Base-by-base conservation (phyloP, 2,113 vertebrate species). In the Echinops telfairi region DNA sequence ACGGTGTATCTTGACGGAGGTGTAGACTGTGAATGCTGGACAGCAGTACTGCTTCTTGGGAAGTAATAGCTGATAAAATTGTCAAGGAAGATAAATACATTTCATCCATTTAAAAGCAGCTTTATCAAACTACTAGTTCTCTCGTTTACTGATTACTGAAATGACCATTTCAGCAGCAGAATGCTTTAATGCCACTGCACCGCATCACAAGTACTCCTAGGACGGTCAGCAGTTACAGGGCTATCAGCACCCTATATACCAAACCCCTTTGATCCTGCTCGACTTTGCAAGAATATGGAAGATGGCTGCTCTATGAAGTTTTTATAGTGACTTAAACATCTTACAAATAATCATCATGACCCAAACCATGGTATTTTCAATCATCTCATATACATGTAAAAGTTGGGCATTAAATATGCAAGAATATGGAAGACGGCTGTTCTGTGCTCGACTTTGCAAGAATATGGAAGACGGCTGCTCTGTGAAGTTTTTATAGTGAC, bases 21-120 rank as follows among this genome's bases (percentile, higher is more conserved):
- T 14, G 93, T 62, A 15, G 53, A 20, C 27, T 95, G 94, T 33
- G 96, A 95, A 79, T 89, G 86, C 33, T 77, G 64, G 29, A 83
- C 15, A 23, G 83, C 86, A 31, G 89, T 88, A 80, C 96, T 97
- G 83, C 83, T 98, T 95, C 98, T 96, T 73, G 97, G 97, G 84
- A 97, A 98, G 86, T 98, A 98, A 0, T 98, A 98, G 95, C 98
- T 98, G 96, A 79, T 43, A 88, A 89, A 22, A 94, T 0, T 0
- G 96, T 98, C 91, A 98, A 98, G 97, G 97, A 98, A 97, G 29
- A 40, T 19, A 88, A 29, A 53, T 19, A 90, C 31, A 43, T 9
- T 83, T 27, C 33, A 58, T 60, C 94, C 38, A 64, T 83, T 64
- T 31, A 96, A 77, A 73, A 2, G 80, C 79, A 7, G 17, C 1